Evolutionary conservation across 2,113 vertebrate species (phyloP).

Genomic region (Mustela lutreola): DNA sequence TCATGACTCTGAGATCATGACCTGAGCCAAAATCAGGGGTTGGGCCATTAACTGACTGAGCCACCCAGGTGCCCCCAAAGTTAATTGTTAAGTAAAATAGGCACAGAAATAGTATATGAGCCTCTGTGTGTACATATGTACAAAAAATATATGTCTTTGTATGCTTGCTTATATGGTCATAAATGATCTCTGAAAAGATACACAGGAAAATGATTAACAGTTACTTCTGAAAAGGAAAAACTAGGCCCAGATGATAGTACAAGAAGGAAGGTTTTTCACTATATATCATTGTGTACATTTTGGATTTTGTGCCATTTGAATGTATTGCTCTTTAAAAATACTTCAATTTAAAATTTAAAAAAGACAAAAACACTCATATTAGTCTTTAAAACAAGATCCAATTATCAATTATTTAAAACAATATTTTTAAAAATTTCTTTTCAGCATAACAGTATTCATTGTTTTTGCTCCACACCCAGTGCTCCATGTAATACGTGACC

Average conservation of each 20-base stretch:
- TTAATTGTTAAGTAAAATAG: neutral
- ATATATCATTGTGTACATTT: neutral
- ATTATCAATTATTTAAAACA: neutral
- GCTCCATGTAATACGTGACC: too few relatives aligned
- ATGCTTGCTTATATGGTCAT: neutral
- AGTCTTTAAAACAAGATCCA: neutral
- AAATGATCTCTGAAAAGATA: neutral
- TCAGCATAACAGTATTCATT: too few relatives aligned
- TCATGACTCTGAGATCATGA: neutral
- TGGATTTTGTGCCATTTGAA: neutral
- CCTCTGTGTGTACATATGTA: neutral
- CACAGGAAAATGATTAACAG: neutral
- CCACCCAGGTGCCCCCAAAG: neutral
- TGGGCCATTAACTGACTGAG: neutral
- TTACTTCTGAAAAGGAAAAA: neutral
- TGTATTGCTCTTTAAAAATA: neutral
- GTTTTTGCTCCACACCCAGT: too few relatives aligned
- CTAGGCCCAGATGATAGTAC: neutral
- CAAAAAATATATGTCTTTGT: neutral
- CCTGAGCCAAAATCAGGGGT: neutral
- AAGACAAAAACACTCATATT: neutral
- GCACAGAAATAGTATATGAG: neutral
- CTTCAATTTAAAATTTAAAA: neutral
- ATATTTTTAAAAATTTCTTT: too few relatives aligned
- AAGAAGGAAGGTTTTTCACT: neutral